Evolutionary conservation across 2,113 vertebrate genomes (phyloP).

Genomic region (Helogale parvula): DNA sequence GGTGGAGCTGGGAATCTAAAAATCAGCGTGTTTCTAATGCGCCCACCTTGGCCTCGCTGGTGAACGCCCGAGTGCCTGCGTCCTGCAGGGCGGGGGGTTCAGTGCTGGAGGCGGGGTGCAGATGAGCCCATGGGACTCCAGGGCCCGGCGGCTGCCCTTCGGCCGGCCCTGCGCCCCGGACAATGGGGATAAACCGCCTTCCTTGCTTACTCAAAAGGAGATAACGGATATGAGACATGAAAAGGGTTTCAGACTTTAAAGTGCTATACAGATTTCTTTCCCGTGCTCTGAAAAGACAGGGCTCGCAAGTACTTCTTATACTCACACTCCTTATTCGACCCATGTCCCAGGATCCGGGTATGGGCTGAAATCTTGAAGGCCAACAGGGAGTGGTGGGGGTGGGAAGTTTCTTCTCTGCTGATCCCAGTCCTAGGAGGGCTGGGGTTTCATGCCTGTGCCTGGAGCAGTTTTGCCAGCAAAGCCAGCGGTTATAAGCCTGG

Average conservation of each 20-base stretch:
- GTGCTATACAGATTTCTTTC: not conserved
- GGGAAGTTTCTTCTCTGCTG: not conserved
- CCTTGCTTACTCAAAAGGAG: not conserved
- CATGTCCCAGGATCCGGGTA: not conserved
- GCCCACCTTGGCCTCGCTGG: accelerated
- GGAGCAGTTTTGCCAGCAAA: not conserved
- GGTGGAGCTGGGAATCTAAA: not conserved
- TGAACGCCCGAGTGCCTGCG: not conserved
- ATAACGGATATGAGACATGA: not conserved
- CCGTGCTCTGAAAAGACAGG: not conserved
- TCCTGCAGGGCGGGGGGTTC: not conserved
- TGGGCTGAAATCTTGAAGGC: not conserved
- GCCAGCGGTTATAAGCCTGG: not conserved
- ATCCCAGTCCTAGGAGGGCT: not conserved
- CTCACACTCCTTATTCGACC: not conserved
- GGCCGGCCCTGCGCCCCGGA: not conserved
- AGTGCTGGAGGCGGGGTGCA: not conserved
- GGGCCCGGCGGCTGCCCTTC: not conserved
- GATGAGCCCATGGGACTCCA: not conserved
- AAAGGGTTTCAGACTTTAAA: not conserved
- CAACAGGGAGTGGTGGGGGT: not conserved
- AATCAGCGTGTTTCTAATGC: not conserved
- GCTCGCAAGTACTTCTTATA: not conserved
- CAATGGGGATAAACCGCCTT: not conserved
- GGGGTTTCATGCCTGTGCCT: not conserved